A percentile compares a stretch with the other conserved stretches of the same genome.
phyloP scores from a whole-genome alignment of 2,888 invertebrate species.

The Hyposoter dolosus region DNA sequence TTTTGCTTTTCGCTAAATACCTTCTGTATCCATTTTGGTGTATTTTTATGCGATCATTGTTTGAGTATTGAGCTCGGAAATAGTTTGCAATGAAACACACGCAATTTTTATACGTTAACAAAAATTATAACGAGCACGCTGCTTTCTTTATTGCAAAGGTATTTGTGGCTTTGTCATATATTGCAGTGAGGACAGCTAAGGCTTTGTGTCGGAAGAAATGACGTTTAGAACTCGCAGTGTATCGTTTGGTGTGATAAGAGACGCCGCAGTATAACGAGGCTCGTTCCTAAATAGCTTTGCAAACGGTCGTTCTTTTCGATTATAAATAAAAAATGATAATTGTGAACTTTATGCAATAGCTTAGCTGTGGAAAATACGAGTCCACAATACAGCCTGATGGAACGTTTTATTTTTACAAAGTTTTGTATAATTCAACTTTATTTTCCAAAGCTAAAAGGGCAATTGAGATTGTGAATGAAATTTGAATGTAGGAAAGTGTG shows the following conservation, averaged over 20 bases:
- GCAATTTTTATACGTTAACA: not conserved
- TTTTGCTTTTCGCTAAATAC: not conserved
- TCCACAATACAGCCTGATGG: not conserved
- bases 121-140: constrained; percentile 19
- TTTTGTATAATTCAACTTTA: not conserved
- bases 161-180: not conserved
- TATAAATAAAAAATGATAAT: not conserved
- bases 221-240: not conserved
- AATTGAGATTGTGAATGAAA: constrained; percentile 28
- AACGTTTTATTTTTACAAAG: not conserved
- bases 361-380: too few species aligned
- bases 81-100: not conserved
- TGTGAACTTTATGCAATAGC: not conserved
- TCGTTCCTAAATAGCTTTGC: not conserved
- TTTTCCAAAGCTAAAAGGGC: not conserved
- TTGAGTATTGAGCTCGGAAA: not conserved
- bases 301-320: not conserved
- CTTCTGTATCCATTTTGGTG: not conserved
- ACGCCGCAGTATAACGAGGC: constrained; percentile 14
- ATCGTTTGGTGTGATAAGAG: constrained; percentile 6
- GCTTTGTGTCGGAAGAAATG: constrained; percentile 52
- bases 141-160: constrained; percentile 43
- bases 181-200: constrained; percentile 37
- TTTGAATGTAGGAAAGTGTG: constrained; percentile 1
- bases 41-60: not conserved